Percentiles rank a stretch among this genome's conserved stretches.
Conservation (phyloP, 2,888 invertebrate species). For the Sinodicranocentrus sp. region DNA sequence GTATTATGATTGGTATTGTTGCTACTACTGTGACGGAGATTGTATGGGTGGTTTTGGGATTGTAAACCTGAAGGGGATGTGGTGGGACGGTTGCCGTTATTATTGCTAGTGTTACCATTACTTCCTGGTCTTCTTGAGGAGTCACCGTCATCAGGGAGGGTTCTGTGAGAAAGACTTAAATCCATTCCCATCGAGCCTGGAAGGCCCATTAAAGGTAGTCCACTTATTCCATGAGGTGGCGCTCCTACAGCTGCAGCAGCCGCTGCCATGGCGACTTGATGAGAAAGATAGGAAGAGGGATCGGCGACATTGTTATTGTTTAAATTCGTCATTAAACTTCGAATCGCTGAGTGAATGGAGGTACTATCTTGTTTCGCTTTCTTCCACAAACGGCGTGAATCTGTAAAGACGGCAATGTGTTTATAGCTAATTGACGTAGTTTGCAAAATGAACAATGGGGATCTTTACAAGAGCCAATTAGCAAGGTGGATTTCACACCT, state of each 20-base stretch:
- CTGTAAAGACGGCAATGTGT: constrained; percentile 20
- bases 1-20: constrained; percentile 42
- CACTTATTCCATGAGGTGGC: constrained; percentile 51
- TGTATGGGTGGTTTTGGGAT: constrained; percentile 43
- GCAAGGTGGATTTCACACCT: background rate
- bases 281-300: constrained; percentile 61
- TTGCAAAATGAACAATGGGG: too few species aligned
- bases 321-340: constrained; percentile 65
- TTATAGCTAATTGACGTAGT: too few species aligned
- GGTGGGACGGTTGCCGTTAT: constrained; percentile 39
- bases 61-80: too few species aligned
- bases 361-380: constrained; percentile 61
- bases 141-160: constrained; percentile 35
- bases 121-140: constrained; percentile 36
- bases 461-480: background rate
- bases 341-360: constrained; percentile 61
- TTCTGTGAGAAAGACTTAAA: constrained; percentile 62
- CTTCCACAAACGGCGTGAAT: constrained; percentile 59
- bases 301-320: constrained; percentile 68
- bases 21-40: constrained; percentile 56
- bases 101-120: constrained; percentile 52
- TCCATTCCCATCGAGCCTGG: constrained; percentile 72
- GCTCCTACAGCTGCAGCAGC: constrained; percentile 55
- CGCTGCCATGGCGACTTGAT: constrained; percentile 68
- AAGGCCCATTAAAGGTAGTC: constrained; percentile 61